phyloP scores from a whole-genome alignment of 1,140 invertebrate genomes.

The Sarcophaga peregrina region DNA sequence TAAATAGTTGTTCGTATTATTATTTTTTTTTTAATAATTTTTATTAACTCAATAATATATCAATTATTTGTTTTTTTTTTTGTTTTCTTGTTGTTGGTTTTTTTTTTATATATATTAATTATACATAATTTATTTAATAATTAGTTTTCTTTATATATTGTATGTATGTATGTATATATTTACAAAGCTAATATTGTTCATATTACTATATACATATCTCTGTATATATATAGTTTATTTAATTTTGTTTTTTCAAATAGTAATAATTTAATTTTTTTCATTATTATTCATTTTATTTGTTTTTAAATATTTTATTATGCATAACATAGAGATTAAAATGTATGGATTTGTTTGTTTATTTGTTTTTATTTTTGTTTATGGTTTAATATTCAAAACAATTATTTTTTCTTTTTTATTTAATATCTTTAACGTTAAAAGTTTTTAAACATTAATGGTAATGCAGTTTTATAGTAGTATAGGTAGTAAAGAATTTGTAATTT shows the following conservation, averaged over 20 bases:
- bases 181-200: slow-evolving; percentile 47
- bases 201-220: slow-evolving; percentile 46
- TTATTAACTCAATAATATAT: slow-evolving; percentile 51
- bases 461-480: too few species aligned
- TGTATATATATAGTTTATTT: slow-evolving; percentile 36
- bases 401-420: slow-evolving; percentile 11
- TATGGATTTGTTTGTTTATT: neutral
- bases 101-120: slow-evolving; percentile 6
- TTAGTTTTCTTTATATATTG: slow-evolving; percentile 24
- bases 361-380: neutral
- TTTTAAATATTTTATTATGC: neutral
- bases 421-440: neutral
- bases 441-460: too few species aligned
- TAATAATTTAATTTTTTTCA: slow-evolving; percentile 46
- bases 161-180: slow-evolving; percentile 45
- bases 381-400: neutral
- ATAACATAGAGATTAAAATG: slow-evolving; percentile 32
- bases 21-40: slow-evolving; percentile 23
- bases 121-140: slow-evolving; percentile 44
- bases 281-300: slow-evolving; percentile 32
- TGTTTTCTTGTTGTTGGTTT: slow-evolving; percentile 49
- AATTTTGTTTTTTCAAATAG: slow-evolving; percentile 23
- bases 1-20: too few species aligned
- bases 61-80: slow-evolving; percentile 42
- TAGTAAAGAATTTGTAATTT: too few species aligned